Percentiles rank a stretch among this genome's conserved stretches.
These are phyloP conservation scores for Parnassius mnemosyne DNA, from an alignment of 2,888 invertebrate species.

Conservation along the genomic window DNA sequence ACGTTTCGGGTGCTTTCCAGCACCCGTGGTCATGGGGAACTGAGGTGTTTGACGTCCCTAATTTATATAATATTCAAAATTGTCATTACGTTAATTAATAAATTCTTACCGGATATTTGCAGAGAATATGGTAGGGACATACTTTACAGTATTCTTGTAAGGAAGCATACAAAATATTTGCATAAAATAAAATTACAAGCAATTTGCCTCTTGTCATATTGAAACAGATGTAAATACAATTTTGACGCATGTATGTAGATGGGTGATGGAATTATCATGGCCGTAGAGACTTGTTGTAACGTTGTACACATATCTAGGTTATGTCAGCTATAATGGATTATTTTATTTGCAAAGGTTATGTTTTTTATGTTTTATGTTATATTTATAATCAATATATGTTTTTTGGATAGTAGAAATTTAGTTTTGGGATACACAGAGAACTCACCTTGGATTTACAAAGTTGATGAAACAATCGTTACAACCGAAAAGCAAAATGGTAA, in stretches of 20 bases:
- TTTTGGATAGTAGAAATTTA: constrained; percentile 40
- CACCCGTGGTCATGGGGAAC: too few species aligned
- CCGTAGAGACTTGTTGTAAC: constrained; percentile 40
- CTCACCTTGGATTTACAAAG: neutral
- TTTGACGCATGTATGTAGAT: constrained; percentile 29
- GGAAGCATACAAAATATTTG: constrained; percentile 36
- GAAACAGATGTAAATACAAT: constrained; percentile 38
- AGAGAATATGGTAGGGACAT: constrained; percentile 62
- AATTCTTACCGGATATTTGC: constrained; percentile 53
- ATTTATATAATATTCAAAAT: too few species aligned
- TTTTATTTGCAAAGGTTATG: constrained; percentile 62
- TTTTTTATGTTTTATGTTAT: constrained; percentile 60
- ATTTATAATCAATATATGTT: constrained; percentile 44
- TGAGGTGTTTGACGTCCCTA: too few species aligned
- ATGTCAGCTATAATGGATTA: constrained; percentile 50
- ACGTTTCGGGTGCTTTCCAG: too few species aligned
- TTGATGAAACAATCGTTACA: constrained; percentile 14
- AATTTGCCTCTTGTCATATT: constrained; percentile 66
- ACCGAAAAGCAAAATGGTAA: constrained; percentile 10
- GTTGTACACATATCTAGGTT: constrained; percentile 12
- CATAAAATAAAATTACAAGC: constrained; percentile 48
- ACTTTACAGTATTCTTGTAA: constrained; percentile 51
- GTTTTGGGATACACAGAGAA: constrained; percentile 1
- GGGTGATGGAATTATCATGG: constrained; percentile 40
- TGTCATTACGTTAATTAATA: too few species aligned